Percentiles rank a stretch among this genome's conserved stretches.
phyloP scores from a whole-genome alignment of 2,888 invertebrate genomes.

The Harmothoe impar region DNA sequence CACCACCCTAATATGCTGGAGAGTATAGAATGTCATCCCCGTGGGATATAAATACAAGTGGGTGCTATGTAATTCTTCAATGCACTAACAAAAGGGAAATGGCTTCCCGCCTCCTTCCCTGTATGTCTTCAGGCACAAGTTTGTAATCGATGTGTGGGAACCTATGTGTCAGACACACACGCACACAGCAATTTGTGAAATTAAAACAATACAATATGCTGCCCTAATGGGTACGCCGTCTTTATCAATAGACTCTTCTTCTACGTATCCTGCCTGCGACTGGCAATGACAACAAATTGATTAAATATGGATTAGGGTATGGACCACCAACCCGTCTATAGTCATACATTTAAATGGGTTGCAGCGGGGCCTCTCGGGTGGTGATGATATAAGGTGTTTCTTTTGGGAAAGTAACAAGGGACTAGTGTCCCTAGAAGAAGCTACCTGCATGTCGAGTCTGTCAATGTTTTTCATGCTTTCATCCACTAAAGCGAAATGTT shows the following conservation, averaged over 20 bases:
- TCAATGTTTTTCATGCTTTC: not conserved
- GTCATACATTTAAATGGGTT: not conserved
- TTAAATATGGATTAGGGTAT: conserved; percentile 8
- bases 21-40: too few species aligned
- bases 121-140: not conserved
- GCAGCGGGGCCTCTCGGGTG: not conserved
- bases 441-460: not conserved
- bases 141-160: not conserved
- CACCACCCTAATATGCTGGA: too few species aligned
- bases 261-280: not conserved
- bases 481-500: not conserved
- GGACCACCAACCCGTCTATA: not conserved
- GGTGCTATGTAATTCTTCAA: not conserved
- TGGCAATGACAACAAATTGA: not conserved
- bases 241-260: not conserved
- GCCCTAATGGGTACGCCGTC: not conserved
- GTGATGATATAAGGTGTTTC: not conserved
- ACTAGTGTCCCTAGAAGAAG: not conserved
- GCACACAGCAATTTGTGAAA: conserved; percentile 12
- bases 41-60: too few species aligned
- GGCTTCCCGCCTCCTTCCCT: not conserved
- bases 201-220: conserved; percentile 31
- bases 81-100: not conserved
- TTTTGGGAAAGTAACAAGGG: not conserved
- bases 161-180: not conserved